phyloP scores from a whole-genome alignment of 2,797 vertebrate species.

The Hemitrygon akajei region DNA sequence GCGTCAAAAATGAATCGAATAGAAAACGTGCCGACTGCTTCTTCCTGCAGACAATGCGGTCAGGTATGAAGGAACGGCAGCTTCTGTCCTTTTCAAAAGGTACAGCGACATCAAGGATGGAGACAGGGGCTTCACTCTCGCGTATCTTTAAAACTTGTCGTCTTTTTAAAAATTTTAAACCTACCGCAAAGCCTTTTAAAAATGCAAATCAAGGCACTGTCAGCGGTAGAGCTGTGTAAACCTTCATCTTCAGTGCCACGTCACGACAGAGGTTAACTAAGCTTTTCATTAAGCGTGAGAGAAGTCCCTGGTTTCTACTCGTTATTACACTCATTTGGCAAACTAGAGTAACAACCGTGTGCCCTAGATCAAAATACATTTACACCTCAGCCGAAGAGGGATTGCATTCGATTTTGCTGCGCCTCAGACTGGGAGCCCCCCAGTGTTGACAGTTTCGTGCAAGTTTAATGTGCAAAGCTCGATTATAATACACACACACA shows the following conservation, averaged over 20 bases:
- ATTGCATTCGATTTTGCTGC: background rate
- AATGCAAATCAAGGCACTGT: background rate
- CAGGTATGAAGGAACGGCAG: slow-evolving; percentile 29
- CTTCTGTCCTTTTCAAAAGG: background rate
- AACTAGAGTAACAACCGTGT: background rate
- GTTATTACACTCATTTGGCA: background rate
- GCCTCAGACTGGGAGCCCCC: background rate
- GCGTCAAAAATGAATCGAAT: slow-evolving; percentile 49
- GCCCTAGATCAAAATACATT: background rate
- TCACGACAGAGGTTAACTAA: background rate
- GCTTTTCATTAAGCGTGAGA: too few relatives aligned
- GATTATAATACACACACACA: background rate
- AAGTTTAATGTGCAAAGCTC: too few relatives aligned
- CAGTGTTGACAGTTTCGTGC: too few relatives aligned
- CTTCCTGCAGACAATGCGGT: background rate
- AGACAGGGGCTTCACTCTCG: background rate
- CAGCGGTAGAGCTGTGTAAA: background rate
- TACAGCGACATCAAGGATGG: background rate
- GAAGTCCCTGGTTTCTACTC: background rate
- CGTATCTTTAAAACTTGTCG: background rate
- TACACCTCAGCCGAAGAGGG: background rate
- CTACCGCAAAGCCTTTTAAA: background rate
- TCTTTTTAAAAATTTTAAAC: background rate
- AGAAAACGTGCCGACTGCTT: slow-evolving; percentile 27
- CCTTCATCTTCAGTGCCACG: background rate